Base-by-base conservation (phyloP, 2,888 invertebrate species). In the Caenorhabditis wallacei region DNA sequence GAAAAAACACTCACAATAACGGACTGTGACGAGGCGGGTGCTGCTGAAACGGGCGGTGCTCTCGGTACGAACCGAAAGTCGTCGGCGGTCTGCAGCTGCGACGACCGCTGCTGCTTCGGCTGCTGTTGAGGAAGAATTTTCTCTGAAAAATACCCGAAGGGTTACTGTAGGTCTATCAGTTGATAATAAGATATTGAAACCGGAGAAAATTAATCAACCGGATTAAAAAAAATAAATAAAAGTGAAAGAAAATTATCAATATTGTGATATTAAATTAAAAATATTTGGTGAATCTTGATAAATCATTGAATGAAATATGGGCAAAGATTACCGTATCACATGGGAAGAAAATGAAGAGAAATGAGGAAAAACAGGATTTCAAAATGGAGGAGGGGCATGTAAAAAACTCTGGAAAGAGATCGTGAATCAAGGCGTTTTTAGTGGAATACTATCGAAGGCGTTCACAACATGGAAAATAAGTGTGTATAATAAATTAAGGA, bases 11-110 rank as follows among this genome's bases (percentile, higher is more conserved):
- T 69, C 63, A 78, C 78, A 54, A 69, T 63, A 46, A 24, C 69
- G 0, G 78, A 2, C 30, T 78, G 75, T n/a, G 64, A 66, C 48
- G 70, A 26, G 4, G 70, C 30, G 5, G 70, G 46, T 30, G 70
- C 70, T 40, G 69, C 69, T 10, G 69, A 43, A 3, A 54, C 69
- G 2, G 78, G 78, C 61, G 78, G 61, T 22, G 78, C 78, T 78
- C 78, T 53, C 78, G 78, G 63, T 35, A 69, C 78, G 22, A 69
- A 78, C 69, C 78, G 78, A 70, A 78, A 78, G 54, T 78, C 78
- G 30, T 78, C 69, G 69, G 78, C 76, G 59, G 76, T 68, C 61
- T 68, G 69, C 78, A 61, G 61, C 78, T 78, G 78, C 40, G 66
- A 66, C 48, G 66, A 51, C 66, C 66, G 75, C 76, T 53, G 76